Conservation (phyloP, 1,140 invertebrate species). For the Eurosta solidaginis region DNA sequence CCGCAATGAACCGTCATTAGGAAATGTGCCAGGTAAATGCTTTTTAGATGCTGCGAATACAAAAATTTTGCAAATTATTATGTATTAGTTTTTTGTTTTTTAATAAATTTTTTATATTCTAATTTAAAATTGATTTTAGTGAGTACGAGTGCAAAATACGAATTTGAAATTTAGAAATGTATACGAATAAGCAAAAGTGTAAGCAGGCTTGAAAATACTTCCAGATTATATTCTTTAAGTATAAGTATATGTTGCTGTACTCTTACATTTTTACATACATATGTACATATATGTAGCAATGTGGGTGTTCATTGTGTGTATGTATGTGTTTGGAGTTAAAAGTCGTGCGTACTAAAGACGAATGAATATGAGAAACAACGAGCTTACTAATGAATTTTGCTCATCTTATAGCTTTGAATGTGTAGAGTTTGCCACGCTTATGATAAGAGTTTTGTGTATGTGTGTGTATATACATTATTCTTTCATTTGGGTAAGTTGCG, state of each 20-base stretch:
- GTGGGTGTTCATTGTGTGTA: no score
- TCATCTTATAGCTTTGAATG: background rate
- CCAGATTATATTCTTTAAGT: no score
- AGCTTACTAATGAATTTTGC: background rate
- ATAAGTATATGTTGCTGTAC: background rate
- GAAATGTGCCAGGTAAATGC: conserved; percentile 27
- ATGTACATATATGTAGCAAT: background rate
- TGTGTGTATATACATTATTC: conserved; percentile 11
- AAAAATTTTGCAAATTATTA: background rate
- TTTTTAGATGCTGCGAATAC: background rate
- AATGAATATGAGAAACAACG: background rate
- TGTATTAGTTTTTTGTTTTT: background rate
- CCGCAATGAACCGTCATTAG: conserved; percentile 18
- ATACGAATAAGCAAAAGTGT: background rate
- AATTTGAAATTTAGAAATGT: background rate
- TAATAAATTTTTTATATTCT: background rate
- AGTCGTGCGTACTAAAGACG: background rate
- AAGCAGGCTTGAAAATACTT: background rate
- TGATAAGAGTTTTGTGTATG: no score
- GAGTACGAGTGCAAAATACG: background rate
- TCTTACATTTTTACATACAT: background rate
- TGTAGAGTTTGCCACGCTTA: background rate
- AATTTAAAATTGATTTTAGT: conserved; percentile 21
- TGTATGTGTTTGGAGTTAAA: background rate
- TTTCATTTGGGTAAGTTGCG: conserved; percentile 25